phyloP scores from a whole-genome alignment of 1,140 invertebrate species.

The Notospermus geniculatus region DNA sequence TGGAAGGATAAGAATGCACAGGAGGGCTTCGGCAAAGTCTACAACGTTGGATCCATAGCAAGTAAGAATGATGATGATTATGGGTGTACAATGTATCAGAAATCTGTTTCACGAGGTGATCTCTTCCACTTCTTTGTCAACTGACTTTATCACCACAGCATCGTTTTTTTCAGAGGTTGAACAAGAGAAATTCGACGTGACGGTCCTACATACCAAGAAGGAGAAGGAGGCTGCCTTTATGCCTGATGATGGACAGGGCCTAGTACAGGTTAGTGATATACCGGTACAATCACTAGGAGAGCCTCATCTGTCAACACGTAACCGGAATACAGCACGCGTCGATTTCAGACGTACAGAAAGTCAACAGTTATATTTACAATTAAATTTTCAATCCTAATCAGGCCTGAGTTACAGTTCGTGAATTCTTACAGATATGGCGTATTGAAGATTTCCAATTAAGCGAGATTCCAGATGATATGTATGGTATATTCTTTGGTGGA shows the following conservation, averaged over 20 bases:
- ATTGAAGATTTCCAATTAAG: slow-evolving; percentile 33
- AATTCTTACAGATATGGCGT: slow-evolving; percentile 34
- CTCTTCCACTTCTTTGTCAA: no score
- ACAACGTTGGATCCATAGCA: slow-evolving; percentile 31
- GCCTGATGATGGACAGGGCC: slow-evolving; percentile 69
- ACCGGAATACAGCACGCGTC: no score
- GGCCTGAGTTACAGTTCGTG: no score
- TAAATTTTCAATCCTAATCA: no score
- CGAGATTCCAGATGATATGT: slow-evolving; percentile 27
- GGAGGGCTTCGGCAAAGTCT: slow-evolving; percentile 48
- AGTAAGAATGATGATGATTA: slow-evolving; percentile 21
- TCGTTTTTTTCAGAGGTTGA: slow-evolving; percentile 22
- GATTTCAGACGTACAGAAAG: no score
- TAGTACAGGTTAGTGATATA: slow-evolving; percentile 56
- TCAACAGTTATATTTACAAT: no score
- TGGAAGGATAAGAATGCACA: slow-evolving; percentile 44
- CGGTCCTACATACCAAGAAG: slow-evolving; percentile 17
- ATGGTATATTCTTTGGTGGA: slow-evolving; percentile 43
- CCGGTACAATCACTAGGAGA: no score
- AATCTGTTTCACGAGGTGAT: no score
- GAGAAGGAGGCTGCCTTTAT: slow-evolving; percentile 65
- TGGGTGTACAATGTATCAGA: no score
- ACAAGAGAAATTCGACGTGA: slow-evolving; percentile 26
- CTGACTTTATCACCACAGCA: no score
- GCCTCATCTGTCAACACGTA: no score